phyloP scores from a whole-genome alignment of 92 coral and sea anemone species.

The Chrysogorgia sp. region DNA sequence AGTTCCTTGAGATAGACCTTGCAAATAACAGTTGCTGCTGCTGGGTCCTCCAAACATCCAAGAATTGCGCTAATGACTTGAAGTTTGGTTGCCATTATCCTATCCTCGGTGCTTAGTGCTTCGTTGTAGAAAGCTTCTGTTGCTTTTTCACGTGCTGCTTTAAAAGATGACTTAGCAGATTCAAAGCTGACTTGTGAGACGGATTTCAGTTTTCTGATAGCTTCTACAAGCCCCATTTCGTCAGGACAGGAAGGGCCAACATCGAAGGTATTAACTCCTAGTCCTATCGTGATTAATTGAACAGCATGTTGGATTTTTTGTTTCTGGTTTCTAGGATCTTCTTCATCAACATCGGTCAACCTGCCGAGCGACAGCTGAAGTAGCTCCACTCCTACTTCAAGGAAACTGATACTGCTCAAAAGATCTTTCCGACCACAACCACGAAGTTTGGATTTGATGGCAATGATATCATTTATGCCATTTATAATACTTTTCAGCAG shows the following conservation, averaged over 20 bases:
- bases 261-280: no score
- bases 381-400: no score
- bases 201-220: constrained; percentile 1
- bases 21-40: constrained; percentile 14
- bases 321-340: no score
- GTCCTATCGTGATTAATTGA: no score
- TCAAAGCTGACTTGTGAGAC: background rate
- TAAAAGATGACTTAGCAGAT: constrained; percentile 32
- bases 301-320: no score
- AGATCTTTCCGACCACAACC: no score
- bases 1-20: constrained; percentile 37
- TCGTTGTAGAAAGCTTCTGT: constrained; percentile 43
- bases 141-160: constrained; percentile 38
- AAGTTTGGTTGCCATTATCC: constrained; percentile 24
- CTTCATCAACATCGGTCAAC: no score
- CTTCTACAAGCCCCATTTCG: background rate
- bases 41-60: constrained; percentile 39
- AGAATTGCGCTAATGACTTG: constrained; percentile 33
- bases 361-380: no score
- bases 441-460: no score
- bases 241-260: background rate
- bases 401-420: no score
- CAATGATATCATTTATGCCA: no score
- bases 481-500: no score
- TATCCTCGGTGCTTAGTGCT: constrained; percentile 8